Evolutionary conservation across 2,113 vertebrate species (phyloP), one percentile per base, ranked within the genome.

Genomic region (Tamias sibiricus): DNA sequence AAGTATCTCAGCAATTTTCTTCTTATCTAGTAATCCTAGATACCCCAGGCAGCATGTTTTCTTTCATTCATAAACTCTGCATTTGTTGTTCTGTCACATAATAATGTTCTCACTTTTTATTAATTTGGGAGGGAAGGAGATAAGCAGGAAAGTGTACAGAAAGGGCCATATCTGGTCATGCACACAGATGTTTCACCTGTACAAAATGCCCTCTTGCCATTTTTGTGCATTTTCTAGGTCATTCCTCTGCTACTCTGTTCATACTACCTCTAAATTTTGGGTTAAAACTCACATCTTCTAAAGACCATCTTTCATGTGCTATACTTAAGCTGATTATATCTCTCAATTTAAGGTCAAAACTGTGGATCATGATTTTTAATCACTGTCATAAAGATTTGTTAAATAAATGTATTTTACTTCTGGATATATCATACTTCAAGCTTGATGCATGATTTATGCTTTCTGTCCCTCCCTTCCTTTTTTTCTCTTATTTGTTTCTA

Each of bases 1-100:
- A 76, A 90, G 20, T 47, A 82, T 54, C 82, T 87, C 37, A 83
- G 75, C 47, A 91, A 79, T 54, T 94, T 68, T 82, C 91, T 90
- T 80, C 52, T 79, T 37, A 87, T 62, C 54, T 92, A 30, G 13
- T 40, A 75, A 79, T 35, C 49, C 13, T 20, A 37, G 49, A 84
- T 87, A 79, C 76, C n/a, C 69, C 47, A 49, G 30, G 26, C 4
- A 42, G 19, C 19, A 19, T 26, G 40, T 83, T 90, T 59, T 75
- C 24, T 69, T 54, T 52, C 68, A 52, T 76, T 92, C 32, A 62
- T 54, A 64, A 72, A 72, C 3, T 83, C 71, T 72, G 40, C 24
- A 37, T 86, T 75, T 93, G 7, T 54, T 76, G 9, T 85, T 81
- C 30, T 77, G 71, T 57, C 92, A 54, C 8, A 64, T 57, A 94